These are phyloP conservation scores for Lathamus discolor DNA, from an alignment of 2,113 vertebrate species.

Conservation along the genomic window DNA sequence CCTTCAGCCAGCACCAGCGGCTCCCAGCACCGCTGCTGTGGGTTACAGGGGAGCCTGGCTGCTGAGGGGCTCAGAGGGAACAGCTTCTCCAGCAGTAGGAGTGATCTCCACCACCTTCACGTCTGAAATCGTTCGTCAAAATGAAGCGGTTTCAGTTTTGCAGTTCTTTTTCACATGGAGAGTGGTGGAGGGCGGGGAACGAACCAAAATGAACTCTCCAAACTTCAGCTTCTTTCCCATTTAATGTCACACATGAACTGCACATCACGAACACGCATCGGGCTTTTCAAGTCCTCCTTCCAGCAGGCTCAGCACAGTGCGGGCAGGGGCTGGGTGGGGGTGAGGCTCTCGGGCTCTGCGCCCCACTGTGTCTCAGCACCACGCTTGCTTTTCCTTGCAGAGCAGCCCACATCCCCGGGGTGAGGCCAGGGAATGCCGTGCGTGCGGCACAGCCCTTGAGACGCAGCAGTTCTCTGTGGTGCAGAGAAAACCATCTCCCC, in stretches of 20 bases:
- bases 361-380: background rate
- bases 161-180: background rate
- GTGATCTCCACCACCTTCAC: background rate
- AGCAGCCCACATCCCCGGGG: background rate
- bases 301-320: background rate
- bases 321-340: background rate
- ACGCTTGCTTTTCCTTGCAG: background rate
- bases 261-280: background rate
- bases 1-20: background rate
- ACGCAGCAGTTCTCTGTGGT: background rate
- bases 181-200: background rate
- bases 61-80: background rate
- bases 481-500: background rate
- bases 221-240: background rate
- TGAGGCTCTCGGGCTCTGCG: background rate
- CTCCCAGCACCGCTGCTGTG: background rate
- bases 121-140: background rate
- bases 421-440: fast-evolving
- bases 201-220: background rate
- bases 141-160: background rate
- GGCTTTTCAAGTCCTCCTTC: background rate
- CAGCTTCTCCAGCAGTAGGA: background rate
- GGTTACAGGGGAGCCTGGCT: fast-evolving
- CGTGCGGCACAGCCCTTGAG: background rate
- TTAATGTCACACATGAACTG: background rate